phyloP scores from a whole-genome alignment of 2,113 vertebrate genomes.

The Mus musculus region DNA sequence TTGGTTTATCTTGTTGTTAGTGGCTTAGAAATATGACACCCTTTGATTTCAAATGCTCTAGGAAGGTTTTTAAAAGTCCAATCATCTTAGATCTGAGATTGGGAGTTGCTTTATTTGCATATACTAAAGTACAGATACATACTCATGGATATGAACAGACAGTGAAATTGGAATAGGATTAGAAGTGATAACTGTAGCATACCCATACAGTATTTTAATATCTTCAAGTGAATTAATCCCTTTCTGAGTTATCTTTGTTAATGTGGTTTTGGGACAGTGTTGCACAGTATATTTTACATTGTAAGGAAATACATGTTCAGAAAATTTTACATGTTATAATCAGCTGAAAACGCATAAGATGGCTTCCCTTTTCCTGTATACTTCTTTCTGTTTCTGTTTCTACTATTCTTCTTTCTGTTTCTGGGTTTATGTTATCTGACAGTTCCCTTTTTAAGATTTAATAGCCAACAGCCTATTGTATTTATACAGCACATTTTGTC shows the following conservation, averaged over 20 bases:
- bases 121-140: not conserved
- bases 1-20: not conserved
- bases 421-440: not conserved
- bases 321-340: not conserved
- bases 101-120: not conserved
- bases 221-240: slow-evolving; percentile 24
- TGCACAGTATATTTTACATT: slow-evolving; percentile 30
- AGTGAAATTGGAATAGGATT: slow-evolving; percentile 21
- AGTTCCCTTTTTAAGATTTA: not conserved
- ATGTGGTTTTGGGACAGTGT: not conserved
- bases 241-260: not conserved
- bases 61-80: not conserved
- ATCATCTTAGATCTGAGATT: not conserved
- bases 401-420: slow-evolving; percentile 45
- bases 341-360: not conserved
- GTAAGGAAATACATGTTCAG: slow-evolving; percentile 29
- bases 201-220: not conserved
- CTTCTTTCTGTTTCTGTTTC: not conserved
- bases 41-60: slow-evolving; percentile 19
- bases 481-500: slow-evolving; percentile 12
- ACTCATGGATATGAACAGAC: not conserved
- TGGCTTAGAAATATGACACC: slow-evolving; percentile 30
- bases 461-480: slow-evolving; percentile 27
- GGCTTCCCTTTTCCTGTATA: not conserved
- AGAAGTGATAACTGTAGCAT: not conserved